Conservation (phyloP, 2,113 vertebrate species). For the Cyprinodon brontotheroides region DNA sequence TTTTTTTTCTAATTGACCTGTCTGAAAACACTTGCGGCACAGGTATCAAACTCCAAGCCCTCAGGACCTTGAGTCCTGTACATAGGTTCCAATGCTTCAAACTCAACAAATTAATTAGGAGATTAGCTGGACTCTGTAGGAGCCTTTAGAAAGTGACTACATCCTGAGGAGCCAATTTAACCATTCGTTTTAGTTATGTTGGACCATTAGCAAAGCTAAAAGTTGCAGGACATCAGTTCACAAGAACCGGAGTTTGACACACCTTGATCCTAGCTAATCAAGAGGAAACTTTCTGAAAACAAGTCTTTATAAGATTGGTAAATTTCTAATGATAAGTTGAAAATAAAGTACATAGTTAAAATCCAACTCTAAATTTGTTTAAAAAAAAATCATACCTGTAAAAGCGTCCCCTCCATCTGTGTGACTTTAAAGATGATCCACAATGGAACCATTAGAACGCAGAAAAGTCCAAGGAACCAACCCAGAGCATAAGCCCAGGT, state of each 20-base stretch:
- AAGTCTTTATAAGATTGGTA: background rate
- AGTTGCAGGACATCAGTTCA: background rate
- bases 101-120: no score
- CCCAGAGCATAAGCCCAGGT: conserved; percentile 90
- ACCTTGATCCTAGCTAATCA: no score
- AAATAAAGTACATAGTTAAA: background rate
- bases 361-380: background rate
- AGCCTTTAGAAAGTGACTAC: no score
- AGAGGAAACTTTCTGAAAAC: no score
- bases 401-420: conserved; percentile 63
- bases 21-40: no score
- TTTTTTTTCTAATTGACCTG: no score
- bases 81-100: no score
- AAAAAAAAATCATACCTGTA: conserved; percentile 53
- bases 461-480: conserved; percentile 88
- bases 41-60: no score
- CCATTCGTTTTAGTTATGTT: no score
- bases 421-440: conserved; percentile 80
- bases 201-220: background rate
- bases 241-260: background rate
- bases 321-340: background rate
- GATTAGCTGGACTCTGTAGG: no score
- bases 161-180: no score
- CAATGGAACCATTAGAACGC: conserved; percentile 87
- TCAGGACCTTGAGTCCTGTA: no score